Evolutionary conservation across 2,797 vertebrate genomes (phyloP).

Genomic region (Sebastiscus tertius): DNA sequence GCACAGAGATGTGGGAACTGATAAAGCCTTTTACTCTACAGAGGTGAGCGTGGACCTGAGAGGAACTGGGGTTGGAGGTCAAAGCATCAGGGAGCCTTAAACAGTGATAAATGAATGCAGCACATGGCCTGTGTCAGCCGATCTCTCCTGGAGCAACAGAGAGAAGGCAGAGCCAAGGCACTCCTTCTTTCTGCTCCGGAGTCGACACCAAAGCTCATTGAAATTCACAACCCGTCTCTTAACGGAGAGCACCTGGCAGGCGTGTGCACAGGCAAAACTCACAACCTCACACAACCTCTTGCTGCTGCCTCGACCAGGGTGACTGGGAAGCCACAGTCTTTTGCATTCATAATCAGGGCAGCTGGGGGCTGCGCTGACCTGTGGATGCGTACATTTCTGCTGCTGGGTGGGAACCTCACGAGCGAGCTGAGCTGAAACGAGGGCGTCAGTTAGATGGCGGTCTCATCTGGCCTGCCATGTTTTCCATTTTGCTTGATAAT

Average conservation of each 20-base stretch:
- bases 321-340: constrained; percentile 53
- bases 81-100: constrained; percentile 56
- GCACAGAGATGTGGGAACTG: constrained; percentile 8
- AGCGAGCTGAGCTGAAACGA: constrained; percentile 16
- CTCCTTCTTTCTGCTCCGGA: constrained; percentile 57
- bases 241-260: constrained; percentile 72
- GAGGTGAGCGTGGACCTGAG: constrained; percentile 35
- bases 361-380: constrained; percentile 57
- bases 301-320: constrained; percentile 42
- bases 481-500: constrained; percentile 29
- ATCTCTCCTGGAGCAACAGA: constrained; percentile 48
- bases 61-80: constrained; percentile 61
- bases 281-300: constrained; percentile 69
- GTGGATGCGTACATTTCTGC: constrained; percentile 54
- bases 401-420: constrained; percentile 30
- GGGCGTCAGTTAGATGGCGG: background rate
- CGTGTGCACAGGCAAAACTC: constrained; percentile 63
- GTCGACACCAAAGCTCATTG: constrained; percentile 69
- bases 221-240: constrained; percentile 71
- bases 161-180: constrained; percentile 46
- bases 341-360: constrained; percentile 63
- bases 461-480: constrained; percentile 14
- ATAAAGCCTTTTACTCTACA: constrained; percentile 21
- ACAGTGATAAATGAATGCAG: constrained; percentile 68
- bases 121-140: constrained; percentile 62